These are phyloP conservation scores for Ptychadena robeensis DNA, from an alignment of 2,797 vertebrate species.

Conservation along the genomic window DNA sequence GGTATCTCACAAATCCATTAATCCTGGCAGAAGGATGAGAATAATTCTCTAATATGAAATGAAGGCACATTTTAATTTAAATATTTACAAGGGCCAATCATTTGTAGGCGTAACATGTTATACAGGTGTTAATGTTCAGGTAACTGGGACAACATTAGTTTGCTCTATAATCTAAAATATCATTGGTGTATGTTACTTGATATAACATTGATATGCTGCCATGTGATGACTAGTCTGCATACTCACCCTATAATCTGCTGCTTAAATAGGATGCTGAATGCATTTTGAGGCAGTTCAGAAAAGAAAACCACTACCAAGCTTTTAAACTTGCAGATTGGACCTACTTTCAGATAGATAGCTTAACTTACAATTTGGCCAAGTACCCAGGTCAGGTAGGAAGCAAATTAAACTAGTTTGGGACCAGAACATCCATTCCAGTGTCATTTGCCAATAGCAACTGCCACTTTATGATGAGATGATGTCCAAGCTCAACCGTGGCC, in stretches of 20 bases:
- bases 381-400: not conserved
- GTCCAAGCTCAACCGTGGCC: no score
- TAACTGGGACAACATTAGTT: not conserved
- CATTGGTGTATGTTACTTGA: no score
- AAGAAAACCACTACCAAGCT: no score
- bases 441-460: not conserved
- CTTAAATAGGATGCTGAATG: no score
- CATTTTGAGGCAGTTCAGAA: no score
- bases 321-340: no score
- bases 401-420: not conserved
- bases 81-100: not conserved
- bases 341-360: no score
- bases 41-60: not conserved
- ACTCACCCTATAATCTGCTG: no score
- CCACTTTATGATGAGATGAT: not conserved
- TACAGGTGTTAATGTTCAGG: not conserved
- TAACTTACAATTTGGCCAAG: not conserved
- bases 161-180: no score
- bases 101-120: not conserved
- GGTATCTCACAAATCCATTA: no score
- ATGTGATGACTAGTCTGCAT: no score
- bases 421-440: not conserved
- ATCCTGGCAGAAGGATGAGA: not conserved
- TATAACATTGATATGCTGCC: no score
- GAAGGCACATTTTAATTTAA: not conserved